phyloP scores from a whole-genome alignment of 2,888 invertebrate genomes.

The Acanthosepion pharaonis region DNA sequence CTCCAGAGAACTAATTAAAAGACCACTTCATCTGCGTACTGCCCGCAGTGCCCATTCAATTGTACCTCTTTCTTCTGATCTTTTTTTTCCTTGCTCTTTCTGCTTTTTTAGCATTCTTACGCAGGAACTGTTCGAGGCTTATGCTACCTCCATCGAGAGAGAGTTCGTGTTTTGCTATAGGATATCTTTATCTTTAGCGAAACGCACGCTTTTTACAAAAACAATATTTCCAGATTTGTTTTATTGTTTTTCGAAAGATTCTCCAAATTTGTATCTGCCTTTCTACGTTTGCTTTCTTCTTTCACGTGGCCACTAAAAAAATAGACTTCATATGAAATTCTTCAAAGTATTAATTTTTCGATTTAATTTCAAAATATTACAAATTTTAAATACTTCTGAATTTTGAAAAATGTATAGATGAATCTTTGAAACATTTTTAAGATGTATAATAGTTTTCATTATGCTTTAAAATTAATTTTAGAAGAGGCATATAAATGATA shows the following conservation, averaged over 20 bases:
- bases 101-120: slow-evolving; percentile 20
- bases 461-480: background rate
- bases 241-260: background rate
- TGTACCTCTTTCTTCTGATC: slow-evolving; percentile 18
- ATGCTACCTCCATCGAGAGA: background rate
- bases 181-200: slow-evolving; percentile 12
- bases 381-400: background rate
- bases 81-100: background rate
- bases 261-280: no score
- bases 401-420: background rate
- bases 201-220: slow-evolving; percentile 11
- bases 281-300: background rate
- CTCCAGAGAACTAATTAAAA: slow-evolving; percentile 22
- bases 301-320: background rate
- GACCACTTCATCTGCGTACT: slow-evolving; percentile 33
- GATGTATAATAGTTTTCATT: background rate
- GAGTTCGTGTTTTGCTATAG: slow-evolving; percentile 33
- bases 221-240: slow-evolving; percentile 12
- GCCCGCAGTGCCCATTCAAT: slow-evolving; percentile 8
- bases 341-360: background rate
- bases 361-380: background rate
- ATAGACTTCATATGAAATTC: background rate
- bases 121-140: background rate
- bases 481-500: background rate
- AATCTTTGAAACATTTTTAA: background rate